These are phyloP conservation scores for Megalonaias nervosa DNA, from an alignment of 1,140 invertebrate genomes.

Conservation along the genomic window DNA sequence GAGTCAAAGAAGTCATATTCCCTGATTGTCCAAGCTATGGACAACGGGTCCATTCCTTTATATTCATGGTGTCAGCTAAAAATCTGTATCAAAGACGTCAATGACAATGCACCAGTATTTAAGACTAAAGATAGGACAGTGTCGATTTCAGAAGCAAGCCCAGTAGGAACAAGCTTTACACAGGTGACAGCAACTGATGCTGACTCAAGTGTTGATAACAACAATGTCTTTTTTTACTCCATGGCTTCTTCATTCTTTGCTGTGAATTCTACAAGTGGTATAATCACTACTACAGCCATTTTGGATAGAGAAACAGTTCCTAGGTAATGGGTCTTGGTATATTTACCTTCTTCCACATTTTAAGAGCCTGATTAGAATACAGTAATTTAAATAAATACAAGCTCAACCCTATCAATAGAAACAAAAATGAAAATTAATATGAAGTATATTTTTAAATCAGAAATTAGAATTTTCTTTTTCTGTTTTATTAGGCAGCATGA, in stretches of 20 bases:
- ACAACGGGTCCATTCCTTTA: slow-evolving; percentile 1
- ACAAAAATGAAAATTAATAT: too few relatives aligned
- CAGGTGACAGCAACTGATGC: slow-evolving; percentile 19
- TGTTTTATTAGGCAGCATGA: too few relatives aligned
- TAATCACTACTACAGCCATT: slow-evolving; percentile 14
- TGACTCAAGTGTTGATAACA: slow-evolving; percentile 25
- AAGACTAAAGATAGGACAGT: slow-evolving; percentile 17
- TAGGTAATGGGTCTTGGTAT: slow-evolving; percentile 1
- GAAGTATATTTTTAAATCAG: too few relatives aligned
- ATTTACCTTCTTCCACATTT: too few relatives aligned
- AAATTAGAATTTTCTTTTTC: too few relatives aligned
- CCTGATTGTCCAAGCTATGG: slow-evolving; percentile 32
- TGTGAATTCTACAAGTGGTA: slow-evolving; percentile 15
- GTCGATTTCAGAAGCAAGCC: slow-evolving; percentile 17
- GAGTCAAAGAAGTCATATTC: slow-evolving; percentile 31
- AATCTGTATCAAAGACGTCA: slow-evolving; percentile 36
- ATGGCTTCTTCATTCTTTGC: slow-evolving; percentile 20
- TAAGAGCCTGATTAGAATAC: too few relatives aligned
- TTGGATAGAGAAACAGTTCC: slow-evolving; percentile 42
- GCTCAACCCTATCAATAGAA: too few relatives aligned
- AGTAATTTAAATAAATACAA: too few relatives aligned
- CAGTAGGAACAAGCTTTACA: slow-evolving; percentile 14
- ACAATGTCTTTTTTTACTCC: slow-evolving; percentile 25
- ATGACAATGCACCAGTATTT: slow-evolving; percentile 32
- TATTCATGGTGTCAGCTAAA: slow-evolving; percentile 30